phyloP scores from a whole-genome alignment of 2,113 vertebrate genomes.

The Microtus richardsoni region DNA sequence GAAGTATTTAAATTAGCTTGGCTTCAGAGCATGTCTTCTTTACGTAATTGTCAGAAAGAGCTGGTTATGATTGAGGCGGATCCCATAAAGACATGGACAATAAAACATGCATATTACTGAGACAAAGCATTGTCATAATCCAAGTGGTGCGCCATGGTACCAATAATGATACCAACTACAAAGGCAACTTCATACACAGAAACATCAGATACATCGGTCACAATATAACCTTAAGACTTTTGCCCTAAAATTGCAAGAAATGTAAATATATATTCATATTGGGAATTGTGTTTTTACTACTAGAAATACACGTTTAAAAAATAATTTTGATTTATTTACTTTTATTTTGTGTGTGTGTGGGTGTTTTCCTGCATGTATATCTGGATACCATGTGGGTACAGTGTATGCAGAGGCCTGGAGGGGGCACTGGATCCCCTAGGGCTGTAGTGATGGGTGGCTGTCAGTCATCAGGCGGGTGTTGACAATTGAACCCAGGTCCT shows the following conservation, averaged over 20 bases:
- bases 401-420: background rate
- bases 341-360: background rate
- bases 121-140: conserved; percentile 68
- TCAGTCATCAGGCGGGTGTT: background rate
- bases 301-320: background rate
- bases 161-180: conserved; percentile 52
- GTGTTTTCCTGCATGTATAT: background rate
- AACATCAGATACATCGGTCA: conserved; percentile 57
- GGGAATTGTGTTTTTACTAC: background rate
- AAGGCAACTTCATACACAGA: conserved; percentile 48
- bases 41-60: background rate
- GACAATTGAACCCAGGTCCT: background rate
- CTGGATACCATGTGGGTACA: background rate
- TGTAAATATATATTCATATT: background rate
- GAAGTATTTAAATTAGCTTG: conserved; percentile 16
- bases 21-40: background rate
- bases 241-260: background rate
- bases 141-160: conserved; percentile 54
- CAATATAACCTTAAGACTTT: background rate
- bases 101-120: conserved; percentile 57
- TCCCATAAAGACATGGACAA: background rate
- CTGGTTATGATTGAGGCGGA: background rate
- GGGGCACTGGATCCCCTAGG: background rate
- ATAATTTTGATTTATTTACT: background rate
- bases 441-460: background rate